Evolutionary conservation across 30 jellyfish, hydroid and myxozoan species (phyloP), one percentile per base, ranked within the genome.

Genomic region (Hydractinia symbiolongicarpus): DNA sequence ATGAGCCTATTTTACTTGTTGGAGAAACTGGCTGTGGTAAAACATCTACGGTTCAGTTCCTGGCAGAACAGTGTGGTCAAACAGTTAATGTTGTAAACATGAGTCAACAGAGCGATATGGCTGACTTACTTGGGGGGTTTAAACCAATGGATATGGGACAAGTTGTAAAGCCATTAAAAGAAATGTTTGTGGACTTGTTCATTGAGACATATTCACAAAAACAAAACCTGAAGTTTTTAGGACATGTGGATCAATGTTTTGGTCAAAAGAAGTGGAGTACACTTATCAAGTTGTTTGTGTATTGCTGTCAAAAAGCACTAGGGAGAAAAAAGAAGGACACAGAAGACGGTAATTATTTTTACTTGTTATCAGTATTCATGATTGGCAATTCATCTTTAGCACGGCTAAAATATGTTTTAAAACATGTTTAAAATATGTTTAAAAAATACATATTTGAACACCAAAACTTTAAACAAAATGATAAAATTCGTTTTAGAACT

Each of bases 21-120:
- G 99, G 99, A 14, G 99, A 94, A 74, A 94, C 99, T 44, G 99
- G 99, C n/a, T 85, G 96, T 72, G 99, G 99, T 10, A 94, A 94
- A 66, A 88, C 99, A 52, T 88, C 99, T 7, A 81, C 95, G 11
- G 95, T 94, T 6, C 99, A 94, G 80, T 88, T 78, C 55, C 83
- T 94, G 15, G 99, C 97, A 4, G 71, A 83, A 4, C 96, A 94
- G 58, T 87, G 95, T 88, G 95, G 96, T 14, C 94, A 81, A n/a
- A 84, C 56, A 30, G 88, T 94, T 61, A 79, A 84, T 73, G 96
- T 94, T 30, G 83, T 94, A 19, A 94, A 94, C 76, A 88, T 88
- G 96, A 89, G 99, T 82, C 96, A 85, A 56, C 99, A 94, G 53
- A 88, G 96, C 81, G 99, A 94, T 67, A 81, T 88, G 61, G 62